Base-by-base conservation (phyloP, 2,113 vertebrate species). In the Octodon degus region DNA sequence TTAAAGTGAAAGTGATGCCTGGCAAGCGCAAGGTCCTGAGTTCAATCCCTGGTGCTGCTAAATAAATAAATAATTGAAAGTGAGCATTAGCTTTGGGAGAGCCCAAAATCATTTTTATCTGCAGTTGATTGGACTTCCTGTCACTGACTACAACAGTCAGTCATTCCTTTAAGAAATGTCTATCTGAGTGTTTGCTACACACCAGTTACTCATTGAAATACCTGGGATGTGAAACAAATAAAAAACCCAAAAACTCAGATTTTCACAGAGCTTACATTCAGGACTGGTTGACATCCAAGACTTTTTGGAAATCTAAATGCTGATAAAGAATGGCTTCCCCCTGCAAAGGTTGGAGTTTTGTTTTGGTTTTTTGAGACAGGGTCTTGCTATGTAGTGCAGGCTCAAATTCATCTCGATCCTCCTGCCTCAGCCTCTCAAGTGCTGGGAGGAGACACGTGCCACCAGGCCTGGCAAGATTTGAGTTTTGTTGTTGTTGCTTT, bases 81-180 rank as follows among this genome's bases (percentile, higher is more conserved):
- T 63, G 34, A 86, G 20, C 47, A 40, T 70, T 58, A 53, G 58
- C 65, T 43, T 55, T 76, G 60, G 37, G 53, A 85, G 34, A 86
- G 24, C 30, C 43, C 20, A 25, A 81, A 94, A 82, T 83, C 63
- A 90, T 30, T 93, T 85, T 27, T 72, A 60, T 65, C 43, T 83
- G 22, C 77, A 89, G 50, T 89, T 43, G 13, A 62, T 76, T 25
- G 89, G 72, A 82, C 53, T 84, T 60, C 70, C 55, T 40, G 7
- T 86, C 40, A 67, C 65, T 94, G 62, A 83, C 81, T 70, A 81
- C 81, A 96, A 83, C 11, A 83, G 72, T 19, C 60, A 92, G 1
- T 62, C 60, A 90, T 50, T 97, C 40, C 55, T 77, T 86, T 60
- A 86, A n/a, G 85, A 92, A 82, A 96, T 77, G 90, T 55, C 86